Conservation (phyloP, 2,888 invertebrate genomes). For the Brachypalpus laphriformis region DNA sequence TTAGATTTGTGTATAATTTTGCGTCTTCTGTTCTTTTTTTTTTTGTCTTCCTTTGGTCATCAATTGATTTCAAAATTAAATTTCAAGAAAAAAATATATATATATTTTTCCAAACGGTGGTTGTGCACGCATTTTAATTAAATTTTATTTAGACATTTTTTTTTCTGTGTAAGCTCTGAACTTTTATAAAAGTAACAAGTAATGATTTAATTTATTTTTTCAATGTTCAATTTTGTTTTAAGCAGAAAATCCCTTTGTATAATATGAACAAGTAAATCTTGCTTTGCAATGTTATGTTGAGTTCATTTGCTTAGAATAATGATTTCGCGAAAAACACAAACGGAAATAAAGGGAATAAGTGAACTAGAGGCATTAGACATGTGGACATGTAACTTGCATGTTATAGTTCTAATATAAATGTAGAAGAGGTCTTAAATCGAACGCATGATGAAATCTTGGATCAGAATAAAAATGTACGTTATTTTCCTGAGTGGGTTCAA, state of each 20-base stretch:
- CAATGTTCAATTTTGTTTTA: not conserved
- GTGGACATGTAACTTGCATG: not conserved
- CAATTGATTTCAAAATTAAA: constrained; percentile 68
- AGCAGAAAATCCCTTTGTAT: constrained; percentile 27
- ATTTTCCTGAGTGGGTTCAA: no score
- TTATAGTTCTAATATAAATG: not conserved
- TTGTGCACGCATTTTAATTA: constrained; percentile 82
- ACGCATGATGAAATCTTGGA: no score
- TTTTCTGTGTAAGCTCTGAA: constrained; percentile 16
- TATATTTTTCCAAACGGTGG: constrained; percentile 77
- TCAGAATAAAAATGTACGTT: no score
- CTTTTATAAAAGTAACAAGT: not conserved
- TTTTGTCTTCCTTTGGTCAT: constrained; percentile 28
- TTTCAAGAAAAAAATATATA: constrained; percentile 53
- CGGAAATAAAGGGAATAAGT: not conserved
- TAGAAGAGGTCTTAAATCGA: no score
- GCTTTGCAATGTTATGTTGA: not conserved
- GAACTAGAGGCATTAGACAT: no score
- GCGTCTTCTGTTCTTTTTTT: not conserved
- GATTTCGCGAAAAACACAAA: not conserved
- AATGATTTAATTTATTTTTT: not conserved
- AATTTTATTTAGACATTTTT: constrained; percentile 67
- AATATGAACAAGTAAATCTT: not conserved
- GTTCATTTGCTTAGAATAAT: not conserved
- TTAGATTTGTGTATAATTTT: constrained; percentile 5